phyloP scores from a whole-genome alignment of 2,113 vertebrate genomes.

The Lates calcarifer region DNA sequence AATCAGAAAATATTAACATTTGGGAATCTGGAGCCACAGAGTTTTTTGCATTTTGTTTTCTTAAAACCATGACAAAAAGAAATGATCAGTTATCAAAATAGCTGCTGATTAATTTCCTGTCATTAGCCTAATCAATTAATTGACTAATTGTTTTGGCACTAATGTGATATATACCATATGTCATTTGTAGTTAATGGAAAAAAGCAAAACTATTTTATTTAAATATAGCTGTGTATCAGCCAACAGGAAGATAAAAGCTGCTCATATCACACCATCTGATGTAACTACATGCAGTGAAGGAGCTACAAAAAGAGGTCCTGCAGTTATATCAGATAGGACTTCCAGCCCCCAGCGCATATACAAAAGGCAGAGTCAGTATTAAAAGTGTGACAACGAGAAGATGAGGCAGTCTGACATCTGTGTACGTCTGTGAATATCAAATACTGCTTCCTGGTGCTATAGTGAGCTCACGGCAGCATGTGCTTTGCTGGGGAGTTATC shows the following conservation, averaged over 20 bases:
- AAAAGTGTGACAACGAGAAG: constrained; percentile 2
- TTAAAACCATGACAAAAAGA: neutral
- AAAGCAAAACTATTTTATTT: neutral
- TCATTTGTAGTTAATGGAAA: neutral
- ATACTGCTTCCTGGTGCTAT: constrained; percentile 1
- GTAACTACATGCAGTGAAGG: neutral
- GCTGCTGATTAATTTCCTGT: neutral
- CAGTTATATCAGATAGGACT: constrained; percentile 5
- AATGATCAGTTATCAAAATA: neutral
- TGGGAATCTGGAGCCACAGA: no score
- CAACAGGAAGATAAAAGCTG: neutral
- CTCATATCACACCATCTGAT: constrained; percentile 3
- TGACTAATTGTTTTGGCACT: neutral
- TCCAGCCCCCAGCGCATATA: neutral
- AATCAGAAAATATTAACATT: no score
- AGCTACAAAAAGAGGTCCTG: neutral
- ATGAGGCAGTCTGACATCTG: constrained; percentile 6
- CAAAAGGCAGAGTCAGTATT: neutral
- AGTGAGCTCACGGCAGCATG: neutral
- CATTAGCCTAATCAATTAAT: neutral
- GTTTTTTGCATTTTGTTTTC: no score
- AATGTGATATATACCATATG: neutral
- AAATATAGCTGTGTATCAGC: neutral
- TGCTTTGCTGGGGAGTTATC: constrained; percentile 7
- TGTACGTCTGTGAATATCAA: constrained; percentile 1